Evolutionary conservation across 2,888 invertebrate genomes (phyloP).

Genomic region (Lochmaea capreae): DNA sequence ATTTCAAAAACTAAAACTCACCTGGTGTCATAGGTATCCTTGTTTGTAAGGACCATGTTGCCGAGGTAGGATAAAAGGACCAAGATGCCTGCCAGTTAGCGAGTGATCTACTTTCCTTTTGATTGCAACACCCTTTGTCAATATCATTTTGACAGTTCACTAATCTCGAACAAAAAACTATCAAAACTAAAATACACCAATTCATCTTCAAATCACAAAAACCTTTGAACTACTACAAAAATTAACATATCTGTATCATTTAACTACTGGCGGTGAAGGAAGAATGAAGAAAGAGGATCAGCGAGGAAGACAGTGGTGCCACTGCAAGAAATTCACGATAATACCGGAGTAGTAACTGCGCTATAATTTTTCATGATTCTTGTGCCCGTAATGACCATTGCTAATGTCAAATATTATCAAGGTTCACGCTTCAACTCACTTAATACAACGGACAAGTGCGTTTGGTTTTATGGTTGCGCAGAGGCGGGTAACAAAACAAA

Average conservation of each 20-base stretch:
- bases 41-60: constrained; percentile 58
- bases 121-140: constrained; percentile 40
- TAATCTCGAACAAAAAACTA: constrained; percentile 36
- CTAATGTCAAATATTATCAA: constrained; percentile 63
- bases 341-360: constrained; percentile 26
- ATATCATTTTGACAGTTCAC: constrained; percentile 26
- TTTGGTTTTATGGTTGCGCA: constrained; percentile 50
- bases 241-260: constrained; percentile 39
- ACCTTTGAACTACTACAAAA: constrained; percentile 25
- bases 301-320: constrained; percentile 42
- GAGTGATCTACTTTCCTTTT: constrained; percentile 45
- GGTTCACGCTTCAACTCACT: constrained; percentile 62
- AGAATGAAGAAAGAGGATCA: constrained; percentile 23
- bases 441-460: constrained; percentile 50
- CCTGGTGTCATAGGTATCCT: constrained; percentile 60
- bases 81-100: constrained; percentile 54
- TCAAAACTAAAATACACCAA: constrained; percentile 40
- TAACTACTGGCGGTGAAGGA: constrained; percentile 30
- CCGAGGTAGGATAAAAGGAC: constrained; percentile 54
- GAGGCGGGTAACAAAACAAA: constrained; percentile 35
- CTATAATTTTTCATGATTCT: constrained; percentile 52
- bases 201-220: constrained; percentile 46
- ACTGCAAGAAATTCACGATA: constrained; percentile 42
- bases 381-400: constrained; percentile 55
- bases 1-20: constrained; percentile 33